A percentile compares a stretch with the other conserved stretches of the same genome.
Conservation (phyloP, 2,113 vertebrate genomes). For the Antidorcas marsupialis region DNA sequence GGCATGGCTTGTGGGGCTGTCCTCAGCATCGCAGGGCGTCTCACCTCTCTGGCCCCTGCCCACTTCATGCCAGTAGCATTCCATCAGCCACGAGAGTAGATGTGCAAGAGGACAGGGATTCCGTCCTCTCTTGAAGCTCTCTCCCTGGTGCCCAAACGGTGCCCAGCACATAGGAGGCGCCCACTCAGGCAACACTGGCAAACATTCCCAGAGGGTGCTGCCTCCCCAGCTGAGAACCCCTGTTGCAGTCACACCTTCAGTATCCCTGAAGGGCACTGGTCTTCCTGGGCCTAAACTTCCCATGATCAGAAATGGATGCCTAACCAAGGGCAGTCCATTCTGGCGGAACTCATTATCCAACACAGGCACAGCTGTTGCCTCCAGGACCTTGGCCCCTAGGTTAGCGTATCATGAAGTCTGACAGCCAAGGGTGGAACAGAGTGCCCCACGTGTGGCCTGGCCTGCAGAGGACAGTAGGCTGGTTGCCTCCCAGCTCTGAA, state of each 20-base stretch:
- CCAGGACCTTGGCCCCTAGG: background rate
- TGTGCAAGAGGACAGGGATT: background rate
- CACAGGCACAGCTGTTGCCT: background rate
- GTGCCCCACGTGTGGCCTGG: background rate
- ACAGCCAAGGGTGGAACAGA: background rate
- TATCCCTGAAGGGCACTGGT: background rate
- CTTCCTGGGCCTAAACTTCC: background rate
- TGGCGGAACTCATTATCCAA: background rate
- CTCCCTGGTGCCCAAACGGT: background rate
- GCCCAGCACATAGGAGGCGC: fast-evolving
- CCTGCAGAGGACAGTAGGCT: background rate
- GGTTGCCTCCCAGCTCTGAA: background rate
- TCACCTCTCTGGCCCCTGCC: background rate
- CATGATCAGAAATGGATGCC: background rate
- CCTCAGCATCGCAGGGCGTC: background rate
- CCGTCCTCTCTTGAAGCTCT: background rate
- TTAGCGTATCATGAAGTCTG: fast-evolving
- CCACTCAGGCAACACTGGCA: background rate
- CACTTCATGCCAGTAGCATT: background rate
- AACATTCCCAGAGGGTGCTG: background rate
- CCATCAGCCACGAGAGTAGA: background rate
- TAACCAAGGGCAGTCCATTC: background rate
- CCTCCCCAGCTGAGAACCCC: background rate
- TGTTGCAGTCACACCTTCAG: background rate
- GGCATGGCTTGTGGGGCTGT: too few species aligned